Evolutionary conservation across 2,113 vertebrate species (phyloP), one percentile per base, ranked within the genome.

Genomic region (Salminus brasiliensis): DNA sequence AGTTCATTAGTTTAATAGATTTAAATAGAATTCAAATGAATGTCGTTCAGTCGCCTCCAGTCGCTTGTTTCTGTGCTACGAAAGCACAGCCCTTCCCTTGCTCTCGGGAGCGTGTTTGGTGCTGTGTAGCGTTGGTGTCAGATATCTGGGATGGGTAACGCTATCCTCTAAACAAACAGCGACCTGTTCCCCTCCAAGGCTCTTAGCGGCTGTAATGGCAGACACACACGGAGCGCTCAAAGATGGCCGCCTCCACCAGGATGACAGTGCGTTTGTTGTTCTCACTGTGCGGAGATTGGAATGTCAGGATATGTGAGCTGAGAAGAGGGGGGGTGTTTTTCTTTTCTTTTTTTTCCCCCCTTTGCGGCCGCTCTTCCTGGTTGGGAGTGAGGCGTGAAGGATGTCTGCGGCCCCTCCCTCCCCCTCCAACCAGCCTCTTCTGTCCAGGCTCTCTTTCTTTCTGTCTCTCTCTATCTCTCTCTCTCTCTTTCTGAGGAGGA

Each of bases 201-300:
- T 87, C 84, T 81, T 67, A 80, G 66, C 27, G 43, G 76, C 36
- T 85, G 80, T 85, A 82, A 79, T 85, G 80, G 79, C 79, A 75
- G 70, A 69, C 62, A 53, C 79, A 76, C 45, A 60, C 71, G 23
- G 72, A 69, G 80, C 36, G 72, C 53, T 80, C 45, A 80, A 82
- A 85, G 84, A 85, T 85, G 84, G 84, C 84, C 36, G 84, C 77
- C 76, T 53, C 29, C 25, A 30, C 34, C 60, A 80, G 69, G 80
- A 85, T 85, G 84, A 85, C 81, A 83, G 77, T 80, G 81, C 78
- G 78, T 80, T 80, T 85, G 84, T 83, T 80, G 80, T 85, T 82
- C 66, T 83, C 29, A 65, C 73, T 80, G 32, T 30, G 72, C 81
- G 65, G 80, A 80, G 84, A 82, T 79, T 76, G 84, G 81, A 80